Percentiles rank a stretch among this genome's conserved stretches.
Evolutionary conservation across 2,113 vertebrate genomes (phyloP).

Genomic region (Aix galericulata): DNA sequence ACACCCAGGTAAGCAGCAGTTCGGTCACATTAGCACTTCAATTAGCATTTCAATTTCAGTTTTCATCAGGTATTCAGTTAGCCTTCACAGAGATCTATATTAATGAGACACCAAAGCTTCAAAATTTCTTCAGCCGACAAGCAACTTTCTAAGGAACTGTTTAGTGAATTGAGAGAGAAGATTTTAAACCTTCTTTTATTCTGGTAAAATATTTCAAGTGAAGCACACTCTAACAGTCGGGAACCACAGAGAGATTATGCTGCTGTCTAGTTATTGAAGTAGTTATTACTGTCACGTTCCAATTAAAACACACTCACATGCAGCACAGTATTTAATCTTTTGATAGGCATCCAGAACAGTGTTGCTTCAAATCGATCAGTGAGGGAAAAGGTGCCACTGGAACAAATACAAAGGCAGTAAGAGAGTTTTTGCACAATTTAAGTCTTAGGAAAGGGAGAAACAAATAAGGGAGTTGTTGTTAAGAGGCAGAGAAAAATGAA

Average conservation of each 20-base stretch:
- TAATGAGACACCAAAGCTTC: background rate
- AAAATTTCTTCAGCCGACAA: background rate
- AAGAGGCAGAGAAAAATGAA: background rate
- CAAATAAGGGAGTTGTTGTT: background rate
- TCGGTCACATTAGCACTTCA: background rate
- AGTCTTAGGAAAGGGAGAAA: background rate
- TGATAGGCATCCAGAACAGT: background rate
- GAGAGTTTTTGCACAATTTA: background rate
- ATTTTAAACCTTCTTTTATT: background rate
- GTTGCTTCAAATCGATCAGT: background rate
- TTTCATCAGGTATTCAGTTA: background rate
- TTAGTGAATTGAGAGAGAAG: background rate
- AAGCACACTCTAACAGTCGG: background rate
- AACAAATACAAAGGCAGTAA: background rate
- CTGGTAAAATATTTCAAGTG: background rate
- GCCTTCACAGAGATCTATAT: background rate
- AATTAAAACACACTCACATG: background rate
- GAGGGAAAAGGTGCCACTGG: background rate
- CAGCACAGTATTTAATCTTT: background rate
- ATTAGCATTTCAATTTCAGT: background rate
- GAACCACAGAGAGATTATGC: background rate
- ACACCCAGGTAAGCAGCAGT: background rate
- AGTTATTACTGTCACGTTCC: background rate
- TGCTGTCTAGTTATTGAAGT: background rate
- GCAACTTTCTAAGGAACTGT: background rate